Base-by-base conservation (phyloP, 2,113 vertebrate species). In the Eulemur macaco region DNA sequence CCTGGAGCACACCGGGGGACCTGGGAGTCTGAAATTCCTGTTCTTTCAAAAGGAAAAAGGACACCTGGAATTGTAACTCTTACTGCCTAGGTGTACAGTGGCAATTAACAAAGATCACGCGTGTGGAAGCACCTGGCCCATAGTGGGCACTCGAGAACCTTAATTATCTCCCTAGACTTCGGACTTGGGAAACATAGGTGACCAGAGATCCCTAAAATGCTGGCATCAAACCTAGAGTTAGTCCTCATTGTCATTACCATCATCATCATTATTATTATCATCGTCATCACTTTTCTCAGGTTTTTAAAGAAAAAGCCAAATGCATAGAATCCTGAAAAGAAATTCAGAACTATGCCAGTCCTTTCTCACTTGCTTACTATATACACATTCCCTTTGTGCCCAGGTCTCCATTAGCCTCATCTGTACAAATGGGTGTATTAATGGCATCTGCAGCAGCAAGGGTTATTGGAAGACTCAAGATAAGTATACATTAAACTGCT, bases 71-170 rank as follows among this genome's bases (percentile, higher is more conserved):
- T 52, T n/a, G 9, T 7, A 64, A 18, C 52, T 47, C 15, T 8
- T 8, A 3, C 17, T 8, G 18, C 64, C 34, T 23, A 1, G 13
- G 1, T 50, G 3, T 39, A 47, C 1, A 0, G 2, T 6, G 3
- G 29, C 12, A 45, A 56, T 76, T 21, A 42, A 9, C 56, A 5
- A 23, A 21, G 84, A 56, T 1, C 8, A 0, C 3, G 7, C 0
- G 0, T 4, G 0, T 1, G 20, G 52, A 74, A 76, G 15, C 20
- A 1, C 20, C 9, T 13, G 52, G 15, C 20, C 50, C 23, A 4
- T 20, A 3, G 3, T 0, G 3, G 31, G 29, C 0, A 0, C 37
- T 45, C 23, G 9, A 37, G 76, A 42, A 1, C 6, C 10, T 12
- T 45, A 5, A 8, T 45, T 12, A 6, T 7, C 50, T 34, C 78